Evolutionary conservation across 2,113 vertebrate genomes (phyloP), one percentile per base, ranked within the genome.

Genomic region (Catharus bicknelli): DNA sequence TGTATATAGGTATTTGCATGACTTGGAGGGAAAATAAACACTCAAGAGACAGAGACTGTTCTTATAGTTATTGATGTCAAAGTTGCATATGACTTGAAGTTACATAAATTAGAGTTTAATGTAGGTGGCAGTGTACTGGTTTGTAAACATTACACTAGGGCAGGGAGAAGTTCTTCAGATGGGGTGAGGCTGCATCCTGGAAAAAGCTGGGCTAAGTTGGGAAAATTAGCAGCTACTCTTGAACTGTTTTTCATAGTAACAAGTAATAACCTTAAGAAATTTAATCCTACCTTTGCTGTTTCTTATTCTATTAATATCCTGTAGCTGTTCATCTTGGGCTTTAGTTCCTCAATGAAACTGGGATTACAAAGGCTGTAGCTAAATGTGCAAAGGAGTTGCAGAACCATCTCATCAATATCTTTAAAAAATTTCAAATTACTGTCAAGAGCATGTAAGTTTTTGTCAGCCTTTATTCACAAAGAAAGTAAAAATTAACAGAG

Each of bases 281-380:
- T 78, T 85, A 93, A 88, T 74, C 54, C 90, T 96, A 47, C 90
- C 84, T 95, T 95, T 97, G 27, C 63, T 96, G 63, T 93, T 61
- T 96, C 88, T 96, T 96, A 94, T 70, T 96, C 76, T 47, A 3
- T 93, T 75, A 93, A 83, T 95, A 80, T 67, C 48, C 75, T 86
- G n/a, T 91, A 88, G 86, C 87, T 96, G 2, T 53, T 90, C 72
- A 93, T 69, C 40, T n/a, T 69, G 51, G 30, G 43, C 32, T 64
- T 64, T 53, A 92, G 32, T 83, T 87, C 75, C 66, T 92, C 48
- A 10, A 22, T 69, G 66, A 76, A 76, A 80, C 11, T 22, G 23
- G 63, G 26, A 43, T 87, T 93, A 8, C 38, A 63, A 59, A 87
- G 29, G 17, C 54, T 79, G 13, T 77, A 90, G 63, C 29, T 79